A percentile compares a stretch with the other conserved stretches of the same genome.
phyloP scores from a whole-genome alignment of 2,113 vertebrate species.

The Indicator indicator region DNA sequence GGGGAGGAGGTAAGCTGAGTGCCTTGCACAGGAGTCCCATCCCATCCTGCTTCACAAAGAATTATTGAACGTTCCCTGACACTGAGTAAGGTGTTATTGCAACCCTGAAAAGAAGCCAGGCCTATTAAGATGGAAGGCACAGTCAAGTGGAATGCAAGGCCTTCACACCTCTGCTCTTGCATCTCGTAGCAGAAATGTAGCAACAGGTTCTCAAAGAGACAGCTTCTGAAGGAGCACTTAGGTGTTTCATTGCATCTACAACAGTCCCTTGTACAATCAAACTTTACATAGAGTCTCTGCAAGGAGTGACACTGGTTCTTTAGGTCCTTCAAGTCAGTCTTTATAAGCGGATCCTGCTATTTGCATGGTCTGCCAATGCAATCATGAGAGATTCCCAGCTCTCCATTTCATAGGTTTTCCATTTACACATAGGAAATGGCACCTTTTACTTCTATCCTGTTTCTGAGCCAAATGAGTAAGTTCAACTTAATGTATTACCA shows the following conservation, averaged over 20 bases:
- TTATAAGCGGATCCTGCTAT: background rate
- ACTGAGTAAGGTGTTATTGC: background rate
- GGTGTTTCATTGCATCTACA: background rate
- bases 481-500: conserved; percentile 46
- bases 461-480: conserved; percentile 40
- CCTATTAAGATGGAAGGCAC: background rate
- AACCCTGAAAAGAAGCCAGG: background rate
- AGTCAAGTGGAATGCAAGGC: background rate
- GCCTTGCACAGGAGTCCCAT: background rate
- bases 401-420: conserved; percentile 36
- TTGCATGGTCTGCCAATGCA: conserved; percentile 7
- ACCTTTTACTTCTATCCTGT: conserved; percentile 52
- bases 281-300: background rate
- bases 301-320: background rate
- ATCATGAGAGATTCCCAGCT: conserved; percentile 24
- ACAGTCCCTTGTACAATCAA: background rate
- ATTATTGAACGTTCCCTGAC: background rate
- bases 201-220: background rate
- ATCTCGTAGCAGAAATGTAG: background rate
- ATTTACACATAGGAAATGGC: conserved; percentile 52
- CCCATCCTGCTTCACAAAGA: background rate
- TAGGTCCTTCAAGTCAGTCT: background rate
- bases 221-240: background rate
- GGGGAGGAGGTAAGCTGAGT: background rate
- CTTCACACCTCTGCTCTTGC: background rate